Evolutionary conservation across 2,113 vertebrate species (phyloP), one percentile per base, ranked within the genome.

Genomic region (Apus apus): DNA sequence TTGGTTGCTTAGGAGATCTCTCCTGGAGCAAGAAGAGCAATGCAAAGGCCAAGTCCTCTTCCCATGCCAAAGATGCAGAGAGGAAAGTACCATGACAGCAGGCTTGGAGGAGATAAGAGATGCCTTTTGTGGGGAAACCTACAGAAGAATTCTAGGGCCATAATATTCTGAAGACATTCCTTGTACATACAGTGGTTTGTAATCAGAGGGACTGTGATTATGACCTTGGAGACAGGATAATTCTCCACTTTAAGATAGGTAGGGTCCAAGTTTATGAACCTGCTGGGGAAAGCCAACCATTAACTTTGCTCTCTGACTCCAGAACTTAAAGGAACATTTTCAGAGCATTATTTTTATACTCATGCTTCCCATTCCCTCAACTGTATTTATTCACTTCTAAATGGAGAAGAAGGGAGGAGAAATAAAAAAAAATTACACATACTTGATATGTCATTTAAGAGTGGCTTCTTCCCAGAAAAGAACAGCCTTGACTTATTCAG

Each of bases 161-260:
- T 17, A 27, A 17, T 5, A 36, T 26, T 36, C 54, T 50, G 25
- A 8, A 22, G 72, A 73, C 5, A 73, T 22, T 58, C 62, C 21
- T 26, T 83, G 46, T 19, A 29, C 11, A 9, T 46, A 29, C 3
- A 6, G 30, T 30, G 29, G 26, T 23, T 34, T 1, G 4, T 45
- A 50, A 12, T 20, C 5, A 13, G 0, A 23, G 16, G 56, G 29
- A 53, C 8, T 26, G 36, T 1, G 5, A 22, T 3, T 23, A 21
- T 11, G 38, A 64, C 61, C 61, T 9, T 48, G 34, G 22, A 65
- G 46, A 91, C 13, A 91, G 65, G 32, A 53, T 30, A 78, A 25
- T 12, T 75, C 34, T 58, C 53, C 53, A 70, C 45, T 57, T 25
- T 2, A 34, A 57, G 32, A 56, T 1, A 66, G 29, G 15, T 32